Percentiles rank a stretch among this genome's conserved stretches.
These are phyloP conservation scores for Hybognathus amarus DNA, from an alignment of 2,797 vertebrate species.

Conservation along the genomic window DNA sequence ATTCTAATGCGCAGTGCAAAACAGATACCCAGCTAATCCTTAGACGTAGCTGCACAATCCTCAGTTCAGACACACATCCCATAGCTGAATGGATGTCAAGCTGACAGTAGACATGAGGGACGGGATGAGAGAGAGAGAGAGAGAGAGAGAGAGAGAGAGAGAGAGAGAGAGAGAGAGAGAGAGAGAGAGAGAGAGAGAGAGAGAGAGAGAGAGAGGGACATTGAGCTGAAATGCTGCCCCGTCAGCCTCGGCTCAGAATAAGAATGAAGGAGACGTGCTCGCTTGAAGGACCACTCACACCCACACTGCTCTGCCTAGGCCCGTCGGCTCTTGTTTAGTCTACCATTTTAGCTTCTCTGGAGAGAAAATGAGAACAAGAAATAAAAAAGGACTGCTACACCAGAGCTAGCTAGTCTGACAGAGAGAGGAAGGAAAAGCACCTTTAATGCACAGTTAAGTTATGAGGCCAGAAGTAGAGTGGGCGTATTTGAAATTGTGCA, in stretches of 20 bases:
- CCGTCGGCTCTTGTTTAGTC: conserved; percentile 30
- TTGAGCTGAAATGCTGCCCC: conserved; percentile 16
- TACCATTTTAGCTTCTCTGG: conserved; percentile 27
- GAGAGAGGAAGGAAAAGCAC: not conserved
- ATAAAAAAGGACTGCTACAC: not conserved
- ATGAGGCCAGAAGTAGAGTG: not conserved
- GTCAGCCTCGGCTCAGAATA: conserved; percentile 33
- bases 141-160: conserved; percentile 20
- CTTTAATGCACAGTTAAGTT: conserved; percentile 3
- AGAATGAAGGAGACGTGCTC: conserved; percentile 42
- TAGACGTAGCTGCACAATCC: conserved; percentile 17
- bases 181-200: conserved; percentile 9
- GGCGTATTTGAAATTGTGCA: not conserved
- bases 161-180: conserved; percentile 23
- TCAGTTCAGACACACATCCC: conserved; percentile 31
- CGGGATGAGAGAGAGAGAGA: not conserved
- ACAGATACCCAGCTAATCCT: conserved; percentile 42
- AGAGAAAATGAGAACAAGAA: conserved; percentile 14
- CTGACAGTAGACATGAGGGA: conserved; percentile 16
- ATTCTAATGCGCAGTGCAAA: conserved; percentile 18
- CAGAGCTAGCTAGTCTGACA: conserved; percentile 7
- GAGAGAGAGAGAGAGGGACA: conserved; percentile 18
- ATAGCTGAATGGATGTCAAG: conserved; percentile 25
- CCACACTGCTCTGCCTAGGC: conserved; percentile 15
- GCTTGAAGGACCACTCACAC: not conserved